Evolutionary conservation across 2,797 vertebrate species (phyloP), one percentile per base, ranked within the genome.

Genomic region (Sebastes reedi): DNA sequence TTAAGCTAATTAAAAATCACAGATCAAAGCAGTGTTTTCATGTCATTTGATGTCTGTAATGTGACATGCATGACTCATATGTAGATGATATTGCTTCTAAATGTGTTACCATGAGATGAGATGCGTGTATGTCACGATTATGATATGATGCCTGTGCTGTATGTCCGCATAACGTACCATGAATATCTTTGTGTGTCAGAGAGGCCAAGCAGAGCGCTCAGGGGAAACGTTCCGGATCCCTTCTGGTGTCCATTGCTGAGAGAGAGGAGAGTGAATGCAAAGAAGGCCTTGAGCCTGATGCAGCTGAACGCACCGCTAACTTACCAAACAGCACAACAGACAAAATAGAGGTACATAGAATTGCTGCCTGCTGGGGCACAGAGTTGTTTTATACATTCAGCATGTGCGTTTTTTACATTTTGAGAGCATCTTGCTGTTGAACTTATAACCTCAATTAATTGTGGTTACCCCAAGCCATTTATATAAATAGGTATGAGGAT

Each of bases 231-330:
- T 72, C 55, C 30, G 3, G 70, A 73, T 91, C 92, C 46, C 72
- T 30, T 75, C 92, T 97, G 79, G 6, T 92, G 55, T 89, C 95
- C 66, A 52, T 97, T 56, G 61, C 65, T 67, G 98, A 98, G 94
- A 92, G 20, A 67, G 95, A 96, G 85, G 96, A 96, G 93, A 90
- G 60, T 24, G 59, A 89, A 72, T 67, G 39, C 65, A 6, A 2
- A 60, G n/a, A 83, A 58, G 39, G 67, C 42, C 59, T 72, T 27
- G 89, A 79, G 79, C 88, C 73, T 67, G 67, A 69, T 42, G 86
- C 86, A 58, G 14, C 79, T 59, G 86, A 81, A 85, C 67, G 60
- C 81, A 62, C 56, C 54, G 13, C n/a, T 3, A 77, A 58, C 75
- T 5, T 29, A 9, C 73, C 75, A 42, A 88, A 74, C 81, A n/a